Conservation (phyloP, 1,140 invertebrate genomes). For the Drosophila grimshawi region DNA sequence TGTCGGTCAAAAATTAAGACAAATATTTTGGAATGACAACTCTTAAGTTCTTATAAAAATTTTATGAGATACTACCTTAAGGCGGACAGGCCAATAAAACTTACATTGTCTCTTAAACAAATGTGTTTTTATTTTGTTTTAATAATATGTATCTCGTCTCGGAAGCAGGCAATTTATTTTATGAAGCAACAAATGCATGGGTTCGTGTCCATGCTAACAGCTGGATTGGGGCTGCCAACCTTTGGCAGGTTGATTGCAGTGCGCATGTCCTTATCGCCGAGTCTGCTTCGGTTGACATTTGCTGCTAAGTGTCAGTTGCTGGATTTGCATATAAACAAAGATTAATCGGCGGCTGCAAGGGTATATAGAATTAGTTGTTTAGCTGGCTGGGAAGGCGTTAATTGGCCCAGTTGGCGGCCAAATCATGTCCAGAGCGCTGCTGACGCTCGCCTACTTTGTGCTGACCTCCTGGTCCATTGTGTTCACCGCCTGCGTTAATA, state of each 20-base stretch:
- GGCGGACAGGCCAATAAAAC: too few species aligned
- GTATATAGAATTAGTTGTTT: conserved; percentile 1
- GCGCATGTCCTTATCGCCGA: conserved; percentile 51
- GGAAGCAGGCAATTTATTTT: too few species aligned
- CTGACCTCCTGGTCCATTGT: conserved; percentile 70
- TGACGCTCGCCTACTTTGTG: conserved; percentile 68
- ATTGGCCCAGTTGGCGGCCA: conserved; percentile 20
- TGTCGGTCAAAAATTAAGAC: too few species aligned
- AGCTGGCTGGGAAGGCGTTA: conserved; percentile 29
- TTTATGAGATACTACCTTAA: too few species aligned
- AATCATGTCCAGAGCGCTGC: conserved; percentile 58
- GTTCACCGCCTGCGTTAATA: conserved; percentile 74
- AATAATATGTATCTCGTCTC: too few species aligned
- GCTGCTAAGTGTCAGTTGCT: conserved; percentile 7
- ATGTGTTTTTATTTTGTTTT: too few species aligned
- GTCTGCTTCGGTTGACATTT: conserved; percentile 44
- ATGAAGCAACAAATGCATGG: background rate
- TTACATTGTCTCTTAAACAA: too few species aligned
- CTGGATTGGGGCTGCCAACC: background rate
- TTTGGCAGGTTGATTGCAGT: background rate
- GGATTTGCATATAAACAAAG: conserved; percentile 37
- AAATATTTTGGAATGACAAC: too few species aligned
- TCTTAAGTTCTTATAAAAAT: too few species aligned
- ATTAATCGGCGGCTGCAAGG: background rate
- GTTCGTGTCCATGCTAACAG: conserved; percentile 4